These are phyloP conservation scores for Coecobrya sp. DNA, from an alignment of 2,888 invertebrate genomes.

Conservation along the genomic window DNA sequence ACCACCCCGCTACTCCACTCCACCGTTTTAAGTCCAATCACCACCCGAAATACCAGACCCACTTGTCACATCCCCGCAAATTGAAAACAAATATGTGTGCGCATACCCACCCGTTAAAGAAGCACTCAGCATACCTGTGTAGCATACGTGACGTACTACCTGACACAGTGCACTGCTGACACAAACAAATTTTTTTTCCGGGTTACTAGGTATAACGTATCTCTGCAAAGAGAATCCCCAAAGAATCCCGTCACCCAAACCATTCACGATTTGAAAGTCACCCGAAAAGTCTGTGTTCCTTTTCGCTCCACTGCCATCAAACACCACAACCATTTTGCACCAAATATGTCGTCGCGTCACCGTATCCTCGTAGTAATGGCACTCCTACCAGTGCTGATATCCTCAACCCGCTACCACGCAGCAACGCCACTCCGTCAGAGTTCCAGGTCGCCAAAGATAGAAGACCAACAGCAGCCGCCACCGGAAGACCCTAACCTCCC, in stretches of 20 bases:
- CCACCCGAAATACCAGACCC: not conserved
- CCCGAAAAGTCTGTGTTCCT: not conserved
- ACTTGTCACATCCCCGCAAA: too few relatives aligned
- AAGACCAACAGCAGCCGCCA: too few relatives aligned
- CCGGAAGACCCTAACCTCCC: too few relatives aligned
- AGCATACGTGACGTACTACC: not conserved
- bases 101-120: too few relatives aligned
- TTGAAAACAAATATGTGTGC: too few relatives aligned
- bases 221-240: not conserved
- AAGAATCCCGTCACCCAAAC: not conserved
- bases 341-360: too few relatives aligned
- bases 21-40: too few relatives aligned
- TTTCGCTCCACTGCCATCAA: too few relatives aligned
- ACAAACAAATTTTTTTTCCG: not conserved
- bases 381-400: not conserved
- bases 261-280: not conserved
- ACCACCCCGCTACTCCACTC: not conserved
- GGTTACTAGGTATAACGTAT: not conserved
- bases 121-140: not conserved
- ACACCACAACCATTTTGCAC: too few relatives aligned
- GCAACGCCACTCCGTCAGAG: not conserved
- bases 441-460: too few relatives aligned
- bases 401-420: not conserved
- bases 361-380: too few relatives aligned
- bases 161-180: slow-evolving; percentile 22